These are phyloP conservation scores for Homarus gammarus DNA, from an alignment of 2,888 invertebrate genomes.

Conservation along the genomic window DNA sequence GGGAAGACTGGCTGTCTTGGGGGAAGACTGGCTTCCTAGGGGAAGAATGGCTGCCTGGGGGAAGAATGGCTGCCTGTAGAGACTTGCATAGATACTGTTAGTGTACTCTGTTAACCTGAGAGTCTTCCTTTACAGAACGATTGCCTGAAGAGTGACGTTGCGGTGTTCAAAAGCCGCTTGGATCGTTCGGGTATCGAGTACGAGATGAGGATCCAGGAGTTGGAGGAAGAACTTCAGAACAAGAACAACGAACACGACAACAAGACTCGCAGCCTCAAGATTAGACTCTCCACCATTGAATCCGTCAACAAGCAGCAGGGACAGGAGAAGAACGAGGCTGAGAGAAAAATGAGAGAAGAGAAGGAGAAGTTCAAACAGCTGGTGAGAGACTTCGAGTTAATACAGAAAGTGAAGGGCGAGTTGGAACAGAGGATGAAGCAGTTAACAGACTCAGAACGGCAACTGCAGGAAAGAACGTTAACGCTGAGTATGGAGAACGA, in stretches of 20 bases:
- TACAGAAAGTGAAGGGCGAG: conserved; percentile 50
- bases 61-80: too few relatives aligned
- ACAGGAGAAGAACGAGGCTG: conserved; percentile 54
- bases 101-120: too few relatives aligned
- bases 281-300: conserved; percentile 55
- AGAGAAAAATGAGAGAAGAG: conserved; percentile 67
- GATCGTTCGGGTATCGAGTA: conserved; percentile 48
- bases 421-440: conserved; percentile 51
- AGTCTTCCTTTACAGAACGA: conserved; percentile 54
- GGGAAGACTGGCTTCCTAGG: too few relatives aligned
- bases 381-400: conserved; percentile 38
- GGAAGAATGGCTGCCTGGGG: too few relatives aligned
- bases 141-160: conserved; percentile 19
- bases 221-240: conserved; percentile 57
- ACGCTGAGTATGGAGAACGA: conserved; percentile 51
- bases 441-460: conserved; percentile 45
- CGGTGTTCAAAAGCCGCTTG: conserved; percentile 25
- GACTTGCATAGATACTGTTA: too few relatives aligned
- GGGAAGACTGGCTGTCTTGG: too few relatives aligned
- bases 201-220: conserved; percentile 53
- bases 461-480: conserved; percentile 33
- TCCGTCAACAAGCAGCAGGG: conserved; percentile 48
- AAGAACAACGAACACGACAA: conserved; percentile 61
- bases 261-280: conserved; percentile 57
- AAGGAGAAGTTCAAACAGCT: conserved; percentile 61